Evolutionary conservation across 2,113 vertebrate species (phyloP), one percentile per base, ranked within the genome.

Genomic region (Apeltes quadracus): DNA sequence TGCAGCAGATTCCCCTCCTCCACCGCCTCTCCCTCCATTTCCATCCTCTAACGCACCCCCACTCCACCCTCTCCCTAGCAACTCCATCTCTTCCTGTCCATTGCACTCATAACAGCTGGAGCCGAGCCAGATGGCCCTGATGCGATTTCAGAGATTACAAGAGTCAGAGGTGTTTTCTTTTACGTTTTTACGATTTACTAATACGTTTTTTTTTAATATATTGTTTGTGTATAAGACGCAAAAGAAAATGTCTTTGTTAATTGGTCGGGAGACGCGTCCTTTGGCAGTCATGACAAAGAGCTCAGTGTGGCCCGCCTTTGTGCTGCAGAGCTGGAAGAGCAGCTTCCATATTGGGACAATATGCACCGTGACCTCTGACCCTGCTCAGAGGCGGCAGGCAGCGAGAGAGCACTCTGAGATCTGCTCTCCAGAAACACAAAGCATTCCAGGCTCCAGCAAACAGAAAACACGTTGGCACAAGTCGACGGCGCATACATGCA

Each of bases 341-440:
- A 2, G 81, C 83, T 86, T 90, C 89, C 85, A 87, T 89, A 88
- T 89, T 90, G 88, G 85, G 84, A 89, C 88, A 92, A 93, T 92
- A 90, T 90, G 83, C 70, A 25, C 81, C 5, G 65, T 68, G 77
- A 88, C 83, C 89, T 79, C 61, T 88, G 89, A 89, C 89, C 89
- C 79, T 29, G 61, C 78, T 84, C 70, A 67, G 75, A 88, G 85
- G 72, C 74, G 23, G 61, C 32, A n/a, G 29, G 29, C 41, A n/a
- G 87, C 81, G 38, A 2, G 44, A 75, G 54, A 75, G 76, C 73
- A 57, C 69, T 80, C 58, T 5, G 56, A 71, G 66, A 75, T 81
- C 79, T 20, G 59, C 81, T 23, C 61, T 76, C 64, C 69, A 82
- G 65, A 83, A 83, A 80, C 72, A 89, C 68, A 84, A 82, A 66